Evolutionary conservation across 2,113 vertebrate species (phyloP), one percentile per base, ranked within the genome.

Genomic region (Rhadina sibilatrix): DNA sequence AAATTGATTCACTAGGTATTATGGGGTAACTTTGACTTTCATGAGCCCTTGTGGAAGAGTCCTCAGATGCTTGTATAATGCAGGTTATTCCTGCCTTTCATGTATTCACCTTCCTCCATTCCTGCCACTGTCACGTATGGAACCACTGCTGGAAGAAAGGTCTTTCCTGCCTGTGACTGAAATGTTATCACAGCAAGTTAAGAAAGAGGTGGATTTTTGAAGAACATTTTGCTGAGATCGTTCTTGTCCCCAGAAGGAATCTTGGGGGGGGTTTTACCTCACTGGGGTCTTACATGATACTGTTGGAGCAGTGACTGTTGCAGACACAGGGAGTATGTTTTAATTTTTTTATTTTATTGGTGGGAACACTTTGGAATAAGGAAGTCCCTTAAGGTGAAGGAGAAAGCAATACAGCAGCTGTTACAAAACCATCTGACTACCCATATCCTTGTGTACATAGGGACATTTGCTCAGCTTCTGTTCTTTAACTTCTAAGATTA

Each of bases 141-240:
- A 64, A 84, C 13, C 57, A n/a, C 9, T 64, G 17, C 42, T 87
- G 44, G 35, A 84, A 83, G 74, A 68, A 44, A 82, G n/a, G 33
- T 63, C 38, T 94, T 93, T 74, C 83, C 64, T 87, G 40, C n/a
- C 49, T 79, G 22, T 60, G 52, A 60, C 38, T 68, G 30, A 84
- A 85, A 71, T 60, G 44, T 47, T 95, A 76, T 75, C 77, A 7
- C 24, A 78, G 28, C 28, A 82, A 35, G 44, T 52, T 56, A 66
- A 40, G 25, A 74, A 25, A 86, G 28, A 56, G 38, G 52, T 44
- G 66, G 57, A 84, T 56, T 70, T n/a, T n/a, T 37, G n/a, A 65
- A 68, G 25, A 87, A 44, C 21, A 56, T 89, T 89, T 93, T 78
- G 14, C 30, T 30, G 90, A 64, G 38, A 64, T 35, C 13, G 18